Evolutionary conservation across 2,113 vertebrate genomes (phyloP).

Genomic region (Elgaria multicarinata): DNA sequence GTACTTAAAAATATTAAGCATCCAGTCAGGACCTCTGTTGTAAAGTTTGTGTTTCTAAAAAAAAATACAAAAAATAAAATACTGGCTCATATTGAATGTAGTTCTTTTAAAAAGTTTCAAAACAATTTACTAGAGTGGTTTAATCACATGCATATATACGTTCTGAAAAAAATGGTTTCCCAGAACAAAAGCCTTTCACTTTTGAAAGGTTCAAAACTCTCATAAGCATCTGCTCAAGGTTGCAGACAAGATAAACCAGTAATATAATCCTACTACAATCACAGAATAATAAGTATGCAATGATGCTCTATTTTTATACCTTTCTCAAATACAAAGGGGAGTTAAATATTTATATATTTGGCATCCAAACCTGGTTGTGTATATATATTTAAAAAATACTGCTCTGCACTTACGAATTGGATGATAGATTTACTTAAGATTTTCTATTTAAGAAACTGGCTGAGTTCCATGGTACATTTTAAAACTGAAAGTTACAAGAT

Average conservation of each 20-base stretch:
- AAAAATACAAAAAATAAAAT: not conserved
- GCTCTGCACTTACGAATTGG: conserved; percentile 39
- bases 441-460: conserved; percentile 44
- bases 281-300: conserved; percentile 4
- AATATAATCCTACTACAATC: not conserved
- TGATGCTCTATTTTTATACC: not conserved
- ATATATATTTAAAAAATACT: not conserved
- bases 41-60: not conserved
- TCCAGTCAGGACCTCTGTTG: not conserved
- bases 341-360: conserved; percentile 2
- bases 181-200: not conserved
- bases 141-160: not conserved
- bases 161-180: not conserved
- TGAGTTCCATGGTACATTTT: conserved; percentile 12
- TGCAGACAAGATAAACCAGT: conserved; percentile 1
- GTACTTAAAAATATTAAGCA: not conserved
- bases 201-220: not conserved
- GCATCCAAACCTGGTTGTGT: not conserved
- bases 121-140: not conserved
- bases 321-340: not conserved
- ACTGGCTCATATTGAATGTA: not conserved
- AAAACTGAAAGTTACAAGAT: conserved; percentile 35
- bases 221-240: conserved; percentile 11
- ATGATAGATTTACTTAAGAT: conserved; percentile 35
- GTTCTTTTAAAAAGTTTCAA: not conserved